A percentile compares a stretch with the other conserved stretches of the same genome.
Evolutionary conservation across 2,113 vertebrate species (phyloP).

Genomic region (Hoplias malabaricus): DNA sequence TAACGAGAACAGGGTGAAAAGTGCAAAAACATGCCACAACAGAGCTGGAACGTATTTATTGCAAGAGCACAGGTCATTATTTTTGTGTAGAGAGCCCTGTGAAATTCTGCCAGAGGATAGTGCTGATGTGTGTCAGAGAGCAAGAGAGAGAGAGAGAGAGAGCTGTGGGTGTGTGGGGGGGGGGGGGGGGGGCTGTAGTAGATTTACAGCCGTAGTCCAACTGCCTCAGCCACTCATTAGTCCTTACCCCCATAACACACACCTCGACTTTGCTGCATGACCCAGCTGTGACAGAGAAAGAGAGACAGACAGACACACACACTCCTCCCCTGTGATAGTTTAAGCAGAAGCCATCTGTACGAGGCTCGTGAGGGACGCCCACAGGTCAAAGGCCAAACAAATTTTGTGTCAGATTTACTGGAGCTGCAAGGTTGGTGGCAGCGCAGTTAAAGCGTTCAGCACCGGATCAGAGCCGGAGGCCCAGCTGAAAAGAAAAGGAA

Average conservation of each 20-base stretch:
- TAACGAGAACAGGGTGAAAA: constrained; percentile 63
- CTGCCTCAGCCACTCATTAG: constrained; percentile 65
- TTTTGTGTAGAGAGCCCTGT: constrained; percentile 59
- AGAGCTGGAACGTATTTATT: constrained; percentile 62
- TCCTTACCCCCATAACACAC: constrained; percentile 43
- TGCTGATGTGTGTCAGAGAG: constrained; percentile 32
- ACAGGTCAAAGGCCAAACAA: constrained; percentile 76
- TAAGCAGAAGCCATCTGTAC: constrained; percentile 64
- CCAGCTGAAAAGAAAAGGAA: constrained; percentile 1
- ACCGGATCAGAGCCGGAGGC: constrained; percentile 42
- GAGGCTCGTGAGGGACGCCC: constrained; percentile 58
- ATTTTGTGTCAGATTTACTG: constrained; percentile 73
- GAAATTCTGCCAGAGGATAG: constrained; percentile 54
- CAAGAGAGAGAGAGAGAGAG: background rate
- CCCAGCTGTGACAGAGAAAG: constrained; percentile 22
- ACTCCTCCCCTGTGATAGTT: constrained; percentile 64
- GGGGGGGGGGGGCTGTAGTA: constrained; percentile 19
- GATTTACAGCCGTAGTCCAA: constrained; percentile 57
- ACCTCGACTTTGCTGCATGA: constrained; percentile 24
- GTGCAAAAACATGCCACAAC: constrained; percentile 64
- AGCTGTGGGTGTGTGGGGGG: constrained; percentile 16
- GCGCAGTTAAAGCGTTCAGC: constrained; percentile 58
- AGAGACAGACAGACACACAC: constrained; percentile 20
- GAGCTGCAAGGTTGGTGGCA: constrained; percentile 65
- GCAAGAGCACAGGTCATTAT: constrained; percentile 61